Evolutionary conservation across 2,888 invertebrate genomes (phyloP).

Genomic region (Cephus rjabovi): DNA sequence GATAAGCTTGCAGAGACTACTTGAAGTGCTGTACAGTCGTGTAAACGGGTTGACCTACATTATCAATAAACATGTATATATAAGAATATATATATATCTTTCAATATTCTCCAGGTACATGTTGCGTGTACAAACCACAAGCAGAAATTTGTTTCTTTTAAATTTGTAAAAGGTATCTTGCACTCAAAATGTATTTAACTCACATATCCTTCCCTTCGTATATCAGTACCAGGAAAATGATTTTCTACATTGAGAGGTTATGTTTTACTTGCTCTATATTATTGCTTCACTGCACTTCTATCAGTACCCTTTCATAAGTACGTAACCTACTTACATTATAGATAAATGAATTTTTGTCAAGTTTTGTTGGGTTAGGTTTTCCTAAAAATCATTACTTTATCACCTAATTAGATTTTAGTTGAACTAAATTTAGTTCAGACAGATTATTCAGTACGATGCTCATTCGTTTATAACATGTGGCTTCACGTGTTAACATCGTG

Average conservation of each 20-base stretch:
- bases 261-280: background rate
- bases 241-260: background rate
- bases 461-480: background rate
- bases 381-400: background rate
- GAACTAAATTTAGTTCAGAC: background rate
- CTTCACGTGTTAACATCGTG: background rate
- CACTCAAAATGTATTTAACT: background rate
- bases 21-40: conserved; percentile 15
- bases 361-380: background rate
- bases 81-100: background rate
- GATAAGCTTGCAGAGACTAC: background rate
- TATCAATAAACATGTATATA: conserved; percentile 31
- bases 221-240: background rate
- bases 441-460: background rate
- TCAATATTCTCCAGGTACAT: background rate
- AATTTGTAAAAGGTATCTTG: background rate
- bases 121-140: background rate
- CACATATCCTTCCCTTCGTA: background rate
- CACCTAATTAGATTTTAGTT: background rate
- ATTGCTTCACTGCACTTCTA: background rate
- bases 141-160: background rate
- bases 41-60: conserved; percentile 54
- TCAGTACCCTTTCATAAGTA: background rate
- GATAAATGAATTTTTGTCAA: background rate
- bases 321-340: background rate